Conservation (phyloP, 2,888 invertebrate species). For the Eupithecia exiguata region DNA sequence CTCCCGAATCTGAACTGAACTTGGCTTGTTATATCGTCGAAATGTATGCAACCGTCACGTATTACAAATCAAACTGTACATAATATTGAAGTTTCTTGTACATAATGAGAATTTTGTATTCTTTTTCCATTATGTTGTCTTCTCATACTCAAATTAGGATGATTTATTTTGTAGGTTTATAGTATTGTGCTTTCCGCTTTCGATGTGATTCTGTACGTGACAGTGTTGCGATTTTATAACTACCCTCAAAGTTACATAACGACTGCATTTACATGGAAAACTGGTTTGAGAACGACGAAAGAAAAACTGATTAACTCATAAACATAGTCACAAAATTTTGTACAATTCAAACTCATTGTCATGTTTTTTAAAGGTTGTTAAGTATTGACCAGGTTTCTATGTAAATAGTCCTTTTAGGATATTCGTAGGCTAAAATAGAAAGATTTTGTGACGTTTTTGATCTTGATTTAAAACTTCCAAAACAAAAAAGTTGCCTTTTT, state of each 20-base stretch:
- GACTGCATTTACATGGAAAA: constrained; percentile 16
- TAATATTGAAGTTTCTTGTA: constrained; percentile 61
- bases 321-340: not conserved
- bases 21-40: not conserved
- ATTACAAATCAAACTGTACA: constrained; percentile 57
- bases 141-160: constrained; percentile 44
- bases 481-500: constrained; percentile 29
- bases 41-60: constrained; percentile 34
- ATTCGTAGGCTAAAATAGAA: constrained; percentile 15
- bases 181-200: constrained; percentile 54
- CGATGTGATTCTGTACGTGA: constrained; percentile 38
- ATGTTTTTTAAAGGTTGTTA: not conserved
- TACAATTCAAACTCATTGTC: not conserved
- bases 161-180: constrained; percentile 38
- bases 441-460: constrained; percentile 13
- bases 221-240: constrained; percentile 27
- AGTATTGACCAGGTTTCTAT: constrained; percentile 3
- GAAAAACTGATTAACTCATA: constrained; percentile 3
- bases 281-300: not conserved
- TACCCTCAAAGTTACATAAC: not conserved
- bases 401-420: constrained; percentile 17
- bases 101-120: constrained; percentile 64
- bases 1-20: not conserved
- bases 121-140: constrained; percentile 54
- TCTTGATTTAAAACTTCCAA: constrained; percentile 17